These are phyloP conservation scores for Aspidapion aeneum DNA, from an alignment of 2,888 invertebrate genomes.

Conservation along the genomic window DNA sequence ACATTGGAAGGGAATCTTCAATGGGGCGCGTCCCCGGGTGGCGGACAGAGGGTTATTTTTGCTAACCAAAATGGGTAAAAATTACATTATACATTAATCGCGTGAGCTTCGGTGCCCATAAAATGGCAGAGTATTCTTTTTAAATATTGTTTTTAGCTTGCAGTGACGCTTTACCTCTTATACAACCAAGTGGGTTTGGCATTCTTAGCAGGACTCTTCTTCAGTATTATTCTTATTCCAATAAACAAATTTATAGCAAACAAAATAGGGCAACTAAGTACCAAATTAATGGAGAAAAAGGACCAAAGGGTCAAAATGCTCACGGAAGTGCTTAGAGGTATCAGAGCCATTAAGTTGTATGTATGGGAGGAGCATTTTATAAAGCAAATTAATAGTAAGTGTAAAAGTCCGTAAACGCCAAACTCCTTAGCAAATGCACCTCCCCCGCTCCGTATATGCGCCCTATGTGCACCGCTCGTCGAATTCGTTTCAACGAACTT, in stretches of 20 bases:
- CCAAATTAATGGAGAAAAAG: constrained; percentile 86
- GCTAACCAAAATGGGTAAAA: too few species aligned
- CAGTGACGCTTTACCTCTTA: constrained; percentile 76
- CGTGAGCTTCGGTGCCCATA: too few species aligned
- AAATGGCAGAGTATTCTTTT: too few species aligned
- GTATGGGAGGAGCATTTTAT: constrained; percentile 92
- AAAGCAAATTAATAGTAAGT: constrained; percentile 62
- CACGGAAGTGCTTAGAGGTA: constrained; percentile 83
- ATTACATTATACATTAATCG: too few species aligned
- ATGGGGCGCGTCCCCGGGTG: too few species aligned
- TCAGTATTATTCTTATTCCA: constrained; percentile 86
- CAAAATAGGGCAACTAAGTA: constrained; percentile 83
- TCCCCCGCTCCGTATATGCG: too few species aligned
- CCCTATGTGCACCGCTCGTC: too few species aligned
- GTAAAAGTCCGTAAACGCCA: constrained; percentile 24
- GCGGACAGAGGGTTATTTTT: too few species aligned
- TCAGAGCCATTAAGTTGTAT: constrained; percentile 86
- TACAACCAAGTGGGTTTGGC: constrained; percentile 87
- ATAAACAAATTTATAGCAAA: constrained; percentile 87
- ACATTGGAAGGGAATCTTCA: too few species aligned
- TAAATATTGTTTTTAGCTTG: constrained; percentile 60
- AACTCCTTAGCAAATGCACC: too few species aligned
- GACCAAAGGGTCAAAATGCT: constrained; percentile 85
- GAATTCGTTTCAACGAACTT: too few species aligned
- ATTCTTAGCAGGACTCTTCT: constrained; percentile 85